These are phyloP conservation scores for Gobio gobio DNA, from an alignment of 2,113 vertebrate genomes.

Conservation along the genomic window DNA sequence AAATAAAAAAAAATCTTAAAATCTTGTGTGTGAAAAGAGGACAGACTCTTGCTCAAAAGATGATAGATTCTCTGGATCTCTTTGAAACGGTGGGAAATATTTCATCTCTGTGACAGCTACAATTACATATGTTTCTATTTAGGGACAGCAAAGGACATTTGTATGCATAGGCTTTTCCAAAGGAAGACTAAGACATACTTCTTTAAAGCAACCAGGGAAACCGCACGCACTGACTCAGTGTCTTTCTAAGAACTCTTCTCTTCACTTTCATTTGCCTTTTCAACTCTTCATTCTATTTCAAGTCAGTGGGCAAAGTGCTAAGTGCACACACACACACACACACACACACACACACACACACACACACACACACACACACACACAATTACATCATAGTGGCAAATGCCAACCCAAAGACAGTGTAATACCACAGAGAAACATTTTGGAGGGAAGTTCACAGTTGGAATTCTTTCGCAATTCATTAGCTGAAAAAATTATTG, in stretches of 20 bases:
- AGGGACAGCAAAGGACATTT: neutral
- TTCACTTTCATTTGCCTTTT: conserved; percentile 35
- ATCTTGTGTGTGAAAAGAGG: neutral
- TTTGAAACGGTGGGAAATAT: neutral
- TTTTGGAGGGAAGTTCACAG: conserved; percentile 3
- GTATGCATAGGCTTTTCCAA: conserved; percentile 27
- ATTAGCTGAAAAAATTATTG: neutral
- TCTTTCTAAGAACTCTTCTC: conserved; percentile 24
- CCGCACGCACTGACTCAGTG: neutral
- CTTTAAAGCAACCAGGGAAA: conserved; percentile 4
- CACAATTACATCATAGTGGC: neutral
- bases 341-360: neutral
- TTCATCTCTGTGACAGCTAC: neutral
- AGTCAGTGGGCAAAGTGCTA: conserved; percentile 3
- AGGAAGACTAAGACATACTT: neutral
- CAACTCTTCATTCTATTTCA: neutral
- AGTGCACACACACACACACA: neutral
- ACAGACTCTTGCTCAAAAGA: conserved; percentile 1
- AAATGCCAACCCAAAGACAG: conserved; percentile 14
- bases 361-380: neutral
- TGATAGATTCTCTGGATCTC: neutral
- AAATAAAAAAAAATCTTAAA: neutral
- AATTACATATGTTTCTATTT: conserved; percentile 3
- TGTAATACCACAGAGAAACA: conserved; percentile 4
- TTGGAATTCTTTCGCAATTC: neutral